Evolutionary conservation across 1,140 invertebrate genomes (phyloP), one percentile per base, ranked within the genome.

Genomic region (Zaprionus capensis): DNA sequence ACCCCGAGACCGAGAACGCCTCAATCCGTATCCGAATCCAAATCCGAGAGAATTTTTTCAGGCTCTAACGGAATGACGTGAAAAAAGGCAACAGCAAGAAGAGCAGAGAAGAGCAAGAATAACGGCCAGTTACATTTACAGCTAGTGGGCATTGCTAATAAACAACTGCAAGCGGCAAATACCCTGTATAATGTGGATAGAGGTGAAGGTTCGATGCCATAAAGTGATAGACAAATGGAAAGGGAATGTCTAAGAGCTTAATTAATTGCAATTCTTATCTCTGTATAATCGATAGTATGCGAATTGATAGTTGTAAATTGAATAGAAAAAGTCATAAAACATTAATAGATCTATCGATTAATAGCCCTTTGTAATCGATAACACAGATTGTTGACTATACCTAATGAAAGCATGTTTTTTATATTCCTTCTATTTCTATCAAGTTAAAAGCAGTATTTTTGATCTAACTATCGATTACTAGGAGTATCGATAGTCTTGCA

Each of bases 101-200:
- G 9, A 34, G 5, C 31, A 58, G n/a, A 58, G 20, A 17, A 36
- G 17, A 44, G 31, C 53, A 38, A 59, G 24, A 67, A 73, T 28
- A 68, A 34, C 26, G 41, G 15, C 49, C 71, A 74, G 71, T 74
- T 74, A 75, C 67, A 71, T 56, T 75, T 53, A 75, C 72, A 38
- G 72, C 59, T 56, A 59, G 53, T 71, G 59, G 7, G 36, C 65
- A 62, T 69, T 62, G 71, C 62, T 71, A 75, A 75, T 75, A 64
- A 71, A 64, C 59, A 70, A 75, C 59, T 57, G 72, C 72, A 71
- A 57, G 72, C 64, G 67, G 24, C 49, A 14, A 31, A 71, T 75
- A 58, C 72, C 72, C 72, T 64, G 24, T 38, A 64, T 5, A 2
- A 2, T 49, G 41, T 24, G 7, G 7, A 5, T 34, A 34, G 2